Conservation (phyloP, 2,888 invertebrate genomes). For the Apamea sordens region DNA sequence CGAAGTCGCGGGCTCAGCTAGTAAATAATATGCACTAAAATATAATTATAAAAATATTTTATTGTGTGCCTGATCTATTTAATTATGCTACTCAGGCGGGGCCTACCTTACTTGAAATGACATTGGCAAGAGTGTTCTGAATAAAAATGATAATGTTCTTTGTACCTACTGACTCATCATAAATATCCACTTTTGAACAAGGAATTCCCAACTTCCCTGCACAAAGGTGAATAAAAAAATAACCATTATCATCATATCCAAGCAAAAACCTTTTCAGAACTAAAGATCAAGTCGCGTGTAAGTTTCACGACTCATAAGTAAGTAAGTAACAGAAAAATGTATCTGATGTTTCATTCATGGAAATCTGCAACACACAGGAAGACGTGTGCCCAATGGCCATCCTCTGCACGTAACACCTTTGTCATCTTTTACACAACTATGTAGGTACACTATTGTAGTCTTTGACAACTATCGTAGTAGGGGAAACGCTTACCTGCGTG, state of each 20-base stretch:
- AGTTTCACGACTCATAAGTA: neutral
- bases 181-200: neutral
- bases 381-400: slow-evolving; percentile 18
- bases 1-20: neutral
- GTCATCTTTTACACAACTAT: slow-evolving; percentile 7
- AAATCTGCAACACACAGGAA: slow-evolving; percentile 12
- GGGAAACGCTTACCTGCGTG: neutral
- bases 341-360: no score
- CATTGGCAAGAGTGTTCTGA: neutral
- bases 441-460: no score
- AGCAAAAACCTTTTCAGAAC: no score
- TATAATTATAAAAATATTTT: neutral
- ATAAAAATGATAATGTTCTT: slow-evolving; percentile 1
- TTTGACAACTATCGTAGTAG: no score
- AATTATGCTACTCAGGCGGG: neutral
- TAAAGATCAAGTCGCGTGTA: neutral
- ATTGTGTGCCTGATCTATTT: neutral
- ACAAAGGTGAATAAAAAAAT: neutral
- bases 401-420: neutral
- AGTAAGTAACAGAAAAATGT: no score
- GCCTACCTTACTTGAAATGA: neutral
- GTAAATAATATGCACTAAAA: neutral
- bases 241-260: no score
- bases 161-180: neutral
- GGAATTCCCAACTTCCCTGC: neutral